A percentile compares a stretch with the other conserved stretches of the same genome.
Conservation (phyloP, 2,888 invertebrate genomes). For the Smittia sp. region DNA sequence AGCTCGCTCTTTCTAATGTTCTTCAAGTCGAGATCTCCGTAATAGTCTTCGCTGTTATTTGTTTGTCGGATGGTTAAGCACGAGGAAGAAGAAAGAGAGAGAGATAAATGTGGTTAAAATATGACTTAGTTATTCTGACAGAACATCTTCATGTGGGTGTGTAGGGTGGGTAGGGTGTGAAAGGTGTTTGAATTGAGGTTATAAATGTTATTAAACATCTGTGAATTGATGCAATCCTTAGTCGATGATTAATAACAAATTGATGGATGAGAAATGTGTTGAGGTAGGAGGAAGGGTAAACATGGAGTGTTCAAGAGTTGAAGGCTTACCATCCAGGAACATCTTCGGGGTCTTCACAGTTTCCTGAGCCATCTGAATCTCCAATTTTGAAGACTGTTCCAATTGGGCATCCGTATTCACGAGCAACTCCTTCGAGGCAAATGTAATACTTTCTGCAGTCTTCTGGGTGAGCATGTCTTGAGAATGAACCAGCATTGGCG, state of each 20-base stretch:
- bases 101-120: not conserved
- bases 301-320: not conserved
- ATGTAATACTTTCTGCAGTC: slow-evolving; percentile 95
- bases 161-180: not conserved
- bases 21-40: slow-evolving; percentile 92
- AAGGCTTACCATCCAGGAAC: slow-evolving; percentile 89
- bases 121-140: not conserved
- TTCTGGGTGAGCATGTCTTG: slow-evolving; percentile 90
- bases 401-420: slow-evolving; percentile 93
- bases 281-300: not conserved
- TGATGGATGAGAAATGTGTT: not conserved
- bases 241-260: slow-evolving; percentile 10
- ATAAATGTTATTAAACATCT: slow-evolving; percentile 6
- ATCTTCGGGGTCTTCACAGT: slow-evolving; percentile 93
- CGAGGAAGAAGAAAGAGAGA: not conserved
- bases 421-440: slow-evolving; percentile 83
- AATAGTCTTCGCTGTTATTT: slow-evolving; percentile 91
- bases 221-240: not conserved
- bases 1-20: slow-evolving; percentile 92
- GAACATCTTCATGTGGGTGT: not conserved
- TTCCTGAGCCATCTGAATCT: slow-evolving; percentile 83
- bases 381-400: slow-evolving; percentile 95
- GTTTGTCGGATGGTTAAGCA: slow-evolving; percentile 41
- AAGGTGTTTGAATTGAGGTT: slow-evolving; percentile 19
- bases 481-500: slow-evolving; percentile 82